Evolutionary conservation across 1,140 invertebrate genomes (phyloP).

Genomic region (Lethrus apterus): DNA sequence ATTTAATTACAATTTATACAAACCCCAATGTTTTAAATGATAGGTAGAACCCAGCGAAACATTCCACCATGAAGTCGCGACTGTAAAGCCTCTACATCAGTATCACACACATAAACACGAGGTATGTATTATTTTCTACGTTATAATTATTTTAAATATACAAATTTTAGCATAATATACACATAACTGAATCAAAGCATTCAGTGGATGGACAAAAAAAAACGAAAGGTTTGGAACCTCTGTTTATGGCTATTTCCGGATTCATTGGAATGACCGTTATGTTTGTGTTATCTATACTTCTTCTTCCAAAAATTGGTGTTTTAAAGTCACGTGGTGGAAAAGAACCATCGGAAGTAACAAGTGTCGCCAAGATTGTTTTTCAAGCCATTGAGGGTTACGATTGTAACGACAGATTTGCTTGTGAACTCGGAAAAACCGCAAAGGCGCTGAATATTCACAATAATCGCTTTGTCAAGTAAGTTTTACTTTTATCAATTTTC

Average conservation of each 20-base stretch:
- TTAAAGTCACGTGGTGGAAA: conserved; percentile 22
- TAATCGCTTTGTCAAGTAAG: conserved; percentile 38
- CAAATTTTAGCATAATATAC: conserved; percentile 35
- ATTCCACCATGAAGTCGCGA: conserved; percentile 1
- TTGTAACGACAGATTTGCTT: conserved; percentile 36
- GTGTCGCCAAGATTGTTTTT: conserved; percentile 28
- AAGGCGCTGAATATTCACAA: conserved; percentile 34
- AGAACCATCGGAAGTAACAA: conserved; percentile 5
- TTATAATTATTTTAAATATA: conserved; percentile 1
- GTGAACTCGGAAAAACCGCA: conserved; percentile 35
- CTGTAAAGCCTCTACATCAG: conserved; percentile 22
- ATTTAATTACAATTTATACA: not conserved
- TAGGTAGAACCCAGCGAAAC: conserved; percentile 1
- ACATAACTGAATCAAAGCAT: conserved; percentile 26
- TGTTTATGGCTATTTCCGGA: conserved; percentile 45
- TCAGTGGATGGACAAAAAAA: conserved; percentile 19
- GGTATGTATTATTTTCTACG: conserved; percentile 21
- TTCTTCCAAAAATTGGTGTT: conserved; percentile 41
- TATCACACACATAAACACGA: conserved; percentile 39
- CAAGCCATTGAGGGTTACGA: conserved; percentile 37
- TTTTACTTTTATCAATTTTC: not conserved
- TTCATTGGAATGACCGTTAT: conserved; percentile 45
- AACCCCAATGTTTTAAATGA: not conserved
- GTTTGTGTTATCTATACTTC: conserved; percentile 40
- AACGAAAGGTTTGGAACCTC: conserved; percentile 37